Percentiles rank a stretch among this genome's conserved stretches.
These are phyloP conservation scores for Calephelis virginiensis DNA, from an alignment of 1,140 invertebrate species.

Conservation along the genomic window DNA sequence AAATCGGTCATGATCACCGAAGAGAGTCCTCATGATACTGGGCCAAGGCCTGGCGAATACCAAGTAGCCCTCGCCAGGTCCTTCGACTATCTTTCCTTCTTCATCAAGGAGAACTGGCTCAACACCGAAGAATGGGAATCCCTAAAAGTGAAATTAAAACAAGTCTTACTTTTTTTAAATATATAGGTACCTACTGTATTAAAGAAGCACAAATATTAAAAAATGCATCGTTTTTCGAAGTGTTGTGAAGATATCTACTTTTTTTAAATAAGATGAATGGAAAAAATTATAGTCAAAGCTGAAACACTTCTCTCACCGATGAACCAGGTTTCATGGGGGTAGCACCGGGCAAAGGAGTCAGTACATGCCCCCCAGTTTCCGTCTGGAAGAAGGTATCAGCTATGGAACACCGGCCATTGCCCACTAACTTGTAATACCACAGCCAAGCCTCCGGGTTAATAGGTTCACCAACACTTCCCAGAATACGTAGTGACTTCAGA, in stretches of 20 bases:
- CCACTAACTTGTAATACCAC: constrained; percentile 96
- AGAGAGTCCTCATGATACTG: constrained; percentile 97
- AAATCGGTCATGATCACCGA: constrained; percentile 94
- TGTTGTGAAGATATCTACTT: no score
- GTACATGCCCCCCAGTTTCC: constrained; percentile 96
- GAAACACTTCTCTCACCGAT: constrained; percentile 85
- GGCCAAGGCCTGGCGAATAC: constrained; percentile 97
- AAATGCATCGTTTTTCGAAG: no score
- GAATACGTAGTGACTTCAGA: constrained; percentile 84
- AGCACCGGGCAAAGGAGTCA: constrained; percentile 96
- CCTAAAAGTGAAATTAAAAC: constrained; percentile 78
- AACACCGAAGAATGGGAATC: constrained; percentile 98
- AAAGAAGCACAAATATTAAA: no score
- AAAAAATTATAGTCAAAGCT: neutral
- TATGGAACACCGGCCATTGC: constrained; percentile 90
- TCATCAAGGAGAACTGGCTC: constrained; percentile 93
- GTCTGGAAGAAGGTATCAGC: constrained; percentile 99
- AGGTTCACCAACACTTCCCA: constrained; percentile 97
- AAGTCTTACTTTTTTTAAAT: neutral
- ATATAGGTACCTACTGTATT: no score
- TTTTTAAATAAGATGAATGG: neutral
- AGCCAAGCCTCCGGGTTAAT: constrained; percentile 99
- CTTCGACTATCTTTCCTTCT: constrained; percentile 91
- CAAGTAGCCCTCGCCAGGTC: constrained; percentile 95
- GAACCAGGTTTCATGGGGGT: constrained; percentile 98